These are phyloP conservation scores for Alaudala cheleensis DNA, from an alignment of 2,113 vertebrate species.

Conservation along the genomic window DNA sequence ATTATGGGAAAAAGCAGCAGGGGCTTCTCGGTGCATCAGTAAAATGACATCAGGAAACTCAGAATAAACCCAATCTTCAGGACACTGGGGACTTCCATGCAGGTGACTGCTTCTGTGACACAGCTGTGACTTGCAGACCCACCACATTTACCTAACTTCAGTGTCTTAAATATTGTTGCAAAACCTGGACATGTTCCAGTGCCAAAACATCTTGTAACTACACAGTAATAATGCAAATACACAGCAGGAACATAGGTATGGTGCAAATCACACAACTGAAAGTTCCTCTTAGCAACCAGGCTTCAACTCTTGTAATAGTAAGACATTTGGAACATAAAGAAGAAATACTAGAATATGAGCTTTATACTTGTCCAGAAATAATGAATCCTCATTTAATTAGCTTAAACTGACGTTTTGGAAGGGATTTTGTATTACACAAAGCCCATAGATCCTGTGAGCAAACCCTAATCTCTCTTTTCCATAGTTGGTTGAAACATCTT, in stretches of 20 bases:
- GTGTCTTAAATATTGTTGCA: not conserved
- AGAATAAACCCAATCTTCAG: not conserved
- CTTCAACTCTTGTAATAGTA: not conserved
- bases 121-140: not conserved
- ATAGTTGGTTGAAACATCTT: not conserved
- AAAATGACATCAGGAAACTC: not conserved
- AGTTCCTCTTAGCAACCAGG: not conserved
- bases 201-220: not conserved
- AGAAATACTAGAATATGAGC: not conserved
- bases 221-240: not conserved
- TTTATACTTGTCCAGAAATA: not conserved
- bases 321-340: not conserved
- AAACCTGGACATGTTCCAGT: not conserved
- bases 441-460: not conserved
- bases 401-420: not conserved
- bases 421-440: not conserved
- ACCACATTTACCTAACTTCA: not conserved
- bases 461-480: not conserved
- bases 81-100: not conserved
- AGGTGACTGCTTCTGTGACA: not conserved
- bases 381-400: not conserved
- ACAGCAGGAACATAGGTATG: fast-evolving
- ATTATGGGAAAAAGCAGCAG: not conserved
- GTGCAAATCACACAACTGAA: not conserved
- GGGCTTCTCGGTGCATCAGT: not conserved